Percentiles rank a stretch among this genome's conserved stretches.
These are phyloP conservation scores for Orthonevra nobilis DNA, from an alignment of 2,888 invertebrate species.

Conservation along the genomic window DNA sequence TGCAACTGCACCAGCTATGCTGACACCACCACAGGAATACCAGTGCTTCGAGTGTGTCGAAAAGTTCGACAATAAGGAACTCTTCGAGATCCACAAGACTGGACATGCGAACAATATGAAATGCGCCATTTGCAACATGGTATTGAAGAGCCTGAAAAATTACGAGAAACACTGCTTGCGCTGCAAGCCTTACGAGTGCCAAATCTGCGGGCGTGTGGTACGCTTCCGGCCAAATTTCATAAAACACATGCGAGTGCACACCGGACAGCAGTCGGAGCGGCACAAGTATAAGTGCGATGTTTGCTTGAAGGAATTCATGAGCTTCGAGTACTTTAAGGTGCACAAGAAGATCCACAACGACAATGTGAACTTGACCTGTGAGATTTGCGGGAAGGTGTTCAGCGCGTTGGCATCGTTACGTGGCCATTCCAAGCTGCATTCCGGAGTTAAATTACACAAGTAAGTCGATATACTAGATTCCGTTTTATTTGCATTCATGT, in stretches of 20 bases:
- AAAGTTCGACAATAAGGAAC: conserved; percentile 78
- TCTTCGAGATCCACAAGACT: conserved; percentile 79
- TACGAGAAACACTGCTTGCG: conserved; percentile 80
- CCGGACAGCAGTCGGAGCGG: conserved; percentile 79
- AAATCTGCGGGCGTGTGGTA: conserved; percentile 79
- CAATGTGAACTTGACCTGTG: conserved; percentile 81
- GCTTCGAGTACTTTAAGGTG: conserved; percentile 82
- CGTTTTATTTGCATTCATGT: too few species aligned
- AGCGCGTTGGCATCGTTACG: conserved; percentile 79
- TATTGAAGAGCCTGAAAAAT: conserved; percentile 79
- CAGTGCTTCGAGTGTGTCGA: conserved; percentile 79
- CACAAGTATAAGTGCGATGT: conserved; percentile 82
- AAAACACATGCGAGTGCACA: conserved; percentile 80
- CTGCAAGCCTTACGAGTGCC: conserved; percentile 80
- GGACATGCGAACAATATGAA: conserved; percentile 80
- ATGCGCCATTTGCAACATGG: conserved; percentile 80
- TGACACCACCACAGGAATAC: conserved; percentile 73
- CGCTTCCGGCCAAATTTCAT: conserved; percentile 80
- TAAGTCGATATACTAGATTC: too few species aligned
- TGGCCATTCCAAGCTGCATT: conserved; percentile 79
- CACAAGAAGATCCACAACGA: conserved; percentile 83
- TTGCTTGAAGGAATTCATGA: conserved; percentile 82
- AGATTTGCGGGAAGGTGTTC: conserved; percentile 82
- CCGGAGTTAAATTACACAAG: conserved; percentile 80
- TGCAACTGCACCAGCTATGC: conserved; percentile 62